Conservation (phyloP, 2,113 vertebrate genomes). For the Nycticryphes semicollaris region DNA sequence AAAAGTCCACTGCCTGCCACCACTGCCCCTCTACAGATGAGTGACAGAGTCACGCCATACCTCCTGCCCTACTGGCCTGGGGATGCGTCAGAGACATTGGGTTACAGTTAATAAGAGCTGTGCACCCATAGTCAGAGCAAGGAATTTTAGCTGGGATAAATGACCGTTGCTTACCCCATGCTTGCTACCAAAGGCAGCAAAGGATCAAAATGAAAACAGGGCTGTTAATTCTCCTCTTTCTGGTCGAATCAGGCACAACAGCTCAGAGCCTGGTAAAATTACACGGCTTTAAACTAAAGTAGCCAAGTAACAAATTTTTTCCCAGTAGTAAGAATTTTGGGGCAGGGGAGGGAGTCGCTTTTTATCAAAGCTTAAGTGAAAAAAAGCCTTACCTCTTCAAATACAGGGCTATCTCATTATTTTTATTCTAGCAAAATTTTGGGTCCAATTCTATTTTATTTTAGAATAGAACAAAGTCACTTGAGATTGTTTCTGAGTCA, state of each 20-base stretch:
- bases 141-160: neutral
- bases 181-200: neutral
- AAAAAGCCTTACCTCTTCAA: neutral
- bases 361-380: neutral
- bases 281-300: neutral
- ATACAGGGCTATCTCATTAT: neutral
- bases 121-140: neutral
- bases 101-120: neutral
- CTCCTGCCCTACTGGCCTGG: neutral
- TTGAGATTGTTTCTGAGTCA: neutral
- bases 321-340: neutral
- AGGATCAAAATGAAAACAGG: neutral
- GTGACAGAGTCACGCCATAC: fast-evolving
- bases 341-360: neutral
- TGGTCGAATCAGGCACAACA: neutral
- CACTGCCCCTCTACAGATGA: neutral
- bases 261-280: neutral
- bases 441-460: neutral
- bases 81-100: neutral
- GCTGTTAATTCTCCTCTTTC: neutral
- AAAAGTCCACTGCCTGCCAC: neutral
- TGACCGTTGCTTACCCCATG: neutral
- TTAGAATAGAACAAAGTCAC: neutral
- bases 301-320: neutral
- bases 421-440: neutral